phyloP scores from a whole-genome alignment of 2,888 invertebrate species.

The Scaptomyza cyrtandrae region DNA sequence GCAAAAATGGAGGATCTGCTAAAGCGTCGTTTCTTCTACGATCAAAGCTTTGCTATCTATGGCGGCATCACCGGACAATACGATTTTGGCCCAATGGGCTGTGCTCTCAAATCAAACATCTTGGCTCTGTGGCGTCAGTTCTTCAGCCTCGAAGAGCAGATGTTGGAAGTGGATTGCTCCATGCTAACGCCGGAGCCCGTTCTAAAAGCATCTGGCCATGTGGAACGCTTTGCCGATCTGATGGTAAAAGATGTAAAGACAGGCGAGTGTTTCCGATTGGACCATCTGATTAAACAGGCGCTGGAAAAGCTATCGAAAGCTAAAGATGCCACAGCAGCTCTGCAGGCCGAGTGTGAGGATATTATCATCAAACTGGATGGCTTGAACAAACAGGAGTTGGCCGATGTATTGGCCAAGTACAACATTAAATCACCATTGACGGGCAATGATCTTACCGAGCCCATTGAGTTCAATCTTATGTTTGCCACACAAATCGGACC shows the following conservation, averaged over 20 bases:
- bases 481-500: constrained; percentile 99
- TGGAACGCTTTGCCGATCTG: constrained; percentile 98
- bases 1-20: constrained; percentile 98
- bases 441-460: constrained; percentile 97
- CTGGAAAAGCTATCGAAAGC: constrained; percentile 94
- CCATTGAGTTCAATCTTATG: constrained; percentile 99
- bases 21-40: constrained; percentile 98
- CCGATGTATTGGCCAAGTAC: constrained; percentile 92
- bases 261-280: constrained; percentile 98
- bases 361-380: constrained; percentile 90
- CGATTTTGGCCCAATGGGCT: constrained; percentile 99
- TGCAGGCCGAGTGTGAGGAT: constrained; percentile 83
- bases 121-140: constrained; percentile 96
- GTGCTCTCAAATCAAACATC: constrained; percentile 98
- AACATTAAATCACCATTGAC: constrained; percentile 97
- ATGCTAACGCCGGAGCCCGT: constrained; percentile 98
- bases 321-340: constrained; percentile 91
- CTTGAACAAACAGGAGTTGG: constrained; percentile 95
- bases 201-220: constrained; percentile 99
- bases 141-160: constrained; percentile 98
- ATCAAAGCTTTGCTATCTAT: constrained; percentile 99
- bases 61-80: constrained; percentile 97
- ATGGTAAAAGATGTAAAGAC: constrained; percentile 99
- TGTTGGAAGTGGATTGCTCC: constrained; percentile 99
- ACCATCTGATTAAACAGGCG: constrained; percentile 98